A percentile compares a stretch with the other conserved stretches of the same genome.
Evolutionary conservation across 2,888 invertebrate species (phyloP).

Genomic region (Leucophenga maculata): DNA sequence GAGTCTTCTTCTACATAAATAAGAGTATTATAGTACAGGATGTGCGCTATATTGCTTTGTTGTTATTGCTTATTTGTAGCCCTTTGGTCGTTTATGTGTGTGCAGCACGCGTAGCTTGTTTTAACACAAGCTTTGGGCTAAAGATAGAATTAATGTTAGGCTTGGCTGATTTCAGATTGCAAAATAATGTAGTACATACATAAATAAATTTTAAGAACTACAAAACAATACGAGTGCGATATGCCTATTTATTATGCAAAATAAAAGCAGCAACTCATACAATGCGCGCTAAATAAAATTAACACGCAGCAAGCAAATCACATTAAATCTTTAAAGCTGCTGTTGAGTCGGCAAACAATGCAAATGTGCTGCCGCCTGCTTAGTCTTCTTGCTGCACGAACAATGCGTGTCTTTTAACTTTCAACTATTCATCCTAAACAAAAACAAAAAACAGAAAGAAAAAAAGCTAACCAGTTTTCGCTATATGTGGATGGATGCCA

Average conservation of each 20-base stretch:
- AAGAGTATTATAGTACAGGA: neutral
- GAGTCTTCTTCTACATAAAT: neutral
- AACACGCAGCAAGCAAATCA: no score
- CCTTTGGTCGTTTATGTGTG: neutral
- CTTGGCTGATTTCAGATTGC: neutral
- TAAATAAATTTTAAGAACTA: no score
- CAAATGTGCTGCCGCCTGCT: neutral
- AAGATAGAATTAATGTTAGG: constrained; percentile 1
- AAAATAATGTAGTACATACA: neutral
- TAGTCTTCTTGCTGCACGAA: neutral
- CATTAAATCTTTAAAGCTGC: no score
- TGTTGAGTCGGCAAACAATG: no score
- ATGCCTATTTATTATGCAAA: no score
- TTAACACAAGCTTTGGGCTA: neutral
- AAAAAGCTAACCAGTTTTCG: neutral
- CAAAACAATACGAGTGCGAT: no score
- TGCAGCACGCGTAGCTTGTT: neutral
- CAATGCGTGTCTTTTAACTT: neutral
- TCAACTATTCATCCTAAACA: no score
- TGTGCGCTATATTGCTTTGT: neutral
- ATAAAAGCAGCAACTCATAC: no score
- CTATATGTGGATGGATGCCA: constrained; percentile 9
- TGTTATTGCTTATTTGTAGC: no score
- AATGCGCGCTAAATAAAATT: no score
- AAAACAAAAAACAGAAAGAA: no score